Evolutionary conservation across 1,140 invertebrate genomes (phyloP), one percentile per base, ranked within the genome.

Genomic region (Drosophila rufa): DNA sequence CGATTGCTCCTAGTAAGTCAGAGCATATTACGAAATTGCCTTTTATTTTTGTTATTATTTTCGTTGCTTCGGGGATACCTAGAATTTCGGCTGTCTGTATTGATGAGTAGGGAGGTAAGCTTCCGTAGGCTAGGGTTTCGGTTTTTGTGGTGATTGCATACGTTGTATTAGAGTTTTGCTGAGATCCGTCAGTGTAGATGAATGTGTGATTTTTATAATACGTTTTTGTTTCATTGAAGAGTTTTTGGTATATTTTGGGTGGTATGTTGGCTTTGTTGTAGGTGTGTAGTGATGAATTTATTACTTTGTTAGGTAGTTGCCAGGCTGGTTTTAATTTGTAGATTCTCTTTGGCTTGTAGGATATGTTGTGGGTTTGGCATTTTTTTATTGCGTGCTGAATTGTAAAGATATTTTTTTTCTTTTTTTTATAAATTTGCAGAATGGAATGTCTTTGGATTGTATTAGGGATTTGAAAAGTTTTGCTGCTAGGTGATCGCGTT

Each of bases 281-380:
- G n/a, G 27, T 56, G 33, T 56, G 12, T 22, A 58, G 15, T n/a
- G 56, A 27, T 43, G 58, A 48, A 27, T 48, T 45, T 30, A 48
- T 48, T 19, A 33, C 7, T 22, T 47, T 47, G 17, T 45, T 58
- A 2, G 42, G 56, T n/a, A 58, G 42, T 19, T 58, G 38, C 22
- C 56, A 58, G 22, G 56, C 38, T 25, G 56, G 56, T 25, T 58
- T 40, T 38, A 17, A 19, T 42, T 57, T 57, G 19, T 14, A n/a
- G 9, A 12, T 40, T 45, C 3, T 58, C 19, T 27, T 19, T 17
- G 56, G 42, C n/a, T 58, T 15, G 56, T 22, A 22, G 19, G 19
- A 2, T 22, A 22, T 22, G 19, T 22, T 22, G 19, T 22, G 19
- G 2, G 19, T 22, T 22, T 22, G 19, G 19, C 19, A 22, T 22